These are phyloP conservation scores for Escarpia spicata DNA, from an alignment of 2,888 invertebrate species.

Conservation along the genomic window DNA sequence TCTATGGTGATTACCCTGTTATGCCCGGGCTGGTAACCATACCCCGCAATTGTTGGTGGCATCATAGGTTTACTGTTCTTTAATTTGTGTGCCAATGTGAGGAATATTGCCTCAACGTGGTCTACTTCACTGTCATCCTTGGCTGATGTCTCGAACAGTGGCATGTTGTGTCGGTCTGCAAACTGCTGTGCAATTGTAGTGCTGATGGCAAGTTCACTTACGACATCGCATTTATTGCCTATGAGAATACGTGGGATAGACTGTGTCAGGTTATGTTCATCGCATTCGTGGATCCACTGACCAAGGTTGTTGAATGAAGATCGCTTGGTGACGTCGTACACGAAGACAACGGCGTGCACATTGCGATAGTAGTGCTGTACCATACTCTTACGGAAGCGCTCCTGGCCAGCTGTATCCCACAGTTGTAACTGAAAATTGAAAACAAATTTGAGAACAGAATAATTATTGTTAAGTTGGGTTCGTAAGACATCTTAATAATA, in stretches of 20 bases:
- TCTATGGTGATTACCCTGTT: background rate
- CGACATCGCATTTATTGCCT: conserved; percentile 14
- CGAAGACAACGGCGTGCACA: conserved; percentile 85
- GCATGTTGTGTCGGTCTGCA: conserved; percentile 71
- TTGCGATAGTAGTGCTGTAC: conserved; percentile 85
- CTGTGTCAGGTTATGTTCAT: conserved; percentile 73
- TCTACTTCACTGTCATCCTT: conserved; percentile 77
- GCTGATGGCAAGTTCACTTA: background rate
- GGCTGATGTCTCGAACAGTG: conserved; percentile 84
- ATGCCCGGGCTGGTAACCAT: background rate
- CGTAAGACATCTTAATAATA: background rate
- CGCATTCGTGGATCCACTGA: conserved; percentile 81
- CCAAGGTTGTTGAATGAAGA: conserved; percentile 75
- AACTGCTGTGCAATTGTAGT: conserved; percentile 70
- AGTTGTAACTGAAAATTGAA: conserved; percentile 74
- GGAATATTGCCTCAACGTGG: conserved; percentile 82
- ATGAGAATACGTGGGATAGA: conserved; percentile 73
- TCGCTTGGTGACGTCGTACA: conserved; percentile 80
- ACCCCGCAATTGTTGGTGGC: conserved; percentile 48
- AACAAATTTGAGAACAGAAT: background rate
- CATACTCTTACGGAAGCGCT: conserved; percentile 88
- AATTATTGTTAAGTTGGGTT: background rate
- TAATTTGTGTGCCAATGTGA: conserved; percentile 79
- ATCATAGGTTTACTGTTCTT: conserved; percentile 73
- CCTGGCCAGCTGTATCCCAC: conserved; percentile 97